These are phyloP conservation scores for Psylliodes chrysocephalus DNA, from an alignment of 2,888 invertebrate species.

Conservation along the genomic window DNA sequence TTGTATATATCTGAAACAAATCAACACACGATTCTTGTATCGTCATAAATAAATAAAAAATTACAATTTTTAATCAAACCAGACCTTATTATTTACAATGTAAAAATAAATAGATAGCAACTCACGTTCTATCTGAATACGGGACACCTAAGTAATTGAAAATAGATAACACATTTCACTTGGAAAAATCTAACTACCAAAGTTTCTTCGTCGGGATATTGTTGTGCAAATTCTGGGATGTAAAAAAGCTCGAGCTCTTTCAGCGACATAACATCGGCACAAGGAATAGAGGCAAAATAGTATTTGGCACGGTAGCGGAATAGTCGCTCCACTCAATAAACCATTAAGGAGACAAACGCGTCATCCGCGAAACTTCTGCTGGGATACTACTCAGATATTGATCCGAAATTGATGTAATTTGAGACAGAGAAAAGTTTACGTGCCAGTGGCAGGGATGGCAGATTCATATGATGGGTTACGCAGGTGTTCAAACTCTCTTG, in stretches of 20 bases:
- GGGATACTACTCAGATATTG: constrained; percentile 57
- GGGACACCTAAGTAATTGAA: no score
- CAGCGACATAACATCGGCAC: constrained; percentile 28
- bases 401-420: constrained; percentile 63
- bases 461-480: background rate
- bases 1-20: no score
- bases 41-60: no score
- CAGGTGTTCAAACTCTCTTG: no score
- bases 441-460: constrained; percentile 24
- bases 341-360: constrained; percentile 42
- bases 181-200: constrained; percentile 9
- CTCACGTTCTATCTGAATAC: no score
- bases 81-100: no score
- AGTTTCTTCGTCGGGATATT: constrained; percentile 22
- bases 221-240: constrained; percentile 26
- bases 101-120: no score
- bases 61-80: no score
- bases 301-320: constrained; percentile 53
- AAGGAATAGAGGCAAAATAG: constrained; percentile 51
- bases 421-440: constrained; percentile 57
- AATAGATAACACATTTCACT: constrained; percentile 1
- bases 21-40: no score
- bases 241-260: constrained; percentile 23
- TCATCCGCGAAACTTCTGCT: constrained; percentile 42
- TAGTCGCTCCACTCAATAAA: constrained; percentile 49